These are phyloP conservation scores for Opisthocomus hoazin DNA, from an alignment of 2,113 vertebrate genomes.

Conservation along the genomic window DNA sequence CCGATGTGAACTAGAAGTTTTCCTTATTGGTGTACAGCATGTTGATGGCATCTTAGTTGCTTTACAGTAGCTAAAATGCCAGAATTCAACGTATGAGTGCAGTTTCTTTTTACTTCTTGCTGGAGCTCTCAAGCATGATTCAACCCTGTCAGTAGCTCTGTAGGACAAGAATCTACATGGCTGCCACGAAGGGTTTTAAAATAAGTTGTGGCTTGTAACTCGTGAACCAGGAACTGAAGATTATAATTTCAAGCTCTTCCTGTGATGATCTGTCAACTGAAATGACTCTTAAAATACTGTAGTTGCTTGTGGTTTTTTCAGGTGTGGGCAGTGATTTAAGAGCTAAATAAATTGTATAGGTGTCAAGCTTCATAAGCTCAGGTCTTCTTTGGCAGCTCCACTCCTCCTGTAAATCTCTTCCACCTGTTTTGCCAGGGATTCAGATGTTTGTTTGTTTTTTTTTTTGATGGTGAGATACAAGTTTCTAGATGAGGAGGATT, in stretches of 20 bases:
- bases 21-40: neutral
- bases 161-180: neutral
- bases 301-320: neutral
- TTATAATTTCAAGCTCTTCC: neutral
- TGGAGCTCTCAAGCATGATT: neutral
- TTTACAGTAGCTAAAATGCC: neutral
- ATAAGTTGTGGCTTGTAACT: neutral
- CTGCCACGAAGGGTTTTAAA: neutral
- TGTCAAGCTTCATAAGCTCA: neutral
- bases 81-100: neutral
- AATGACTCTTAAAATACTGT: neutral
- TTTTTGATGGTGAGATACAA: neutral
- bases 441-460: neutral
- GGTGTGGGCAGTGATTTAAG: neutral
- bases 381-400: neutral
- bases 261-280: neutral
- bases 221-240: neutral
- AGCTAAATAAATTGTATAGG: neutral
- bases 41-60: neutral
- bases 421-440: neutral
- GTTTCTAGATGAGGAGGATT: neutral
- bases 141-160: neutral
- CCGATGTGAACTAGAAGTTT: neutral
- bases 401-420: neutral
- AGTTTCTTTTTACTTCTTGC: neutral